These are phyloP conservation scores for Pelosia muscerda DNA, from an alignment of 2,888 invertebrate genomes.

Conservation along the genomic window DNA sequence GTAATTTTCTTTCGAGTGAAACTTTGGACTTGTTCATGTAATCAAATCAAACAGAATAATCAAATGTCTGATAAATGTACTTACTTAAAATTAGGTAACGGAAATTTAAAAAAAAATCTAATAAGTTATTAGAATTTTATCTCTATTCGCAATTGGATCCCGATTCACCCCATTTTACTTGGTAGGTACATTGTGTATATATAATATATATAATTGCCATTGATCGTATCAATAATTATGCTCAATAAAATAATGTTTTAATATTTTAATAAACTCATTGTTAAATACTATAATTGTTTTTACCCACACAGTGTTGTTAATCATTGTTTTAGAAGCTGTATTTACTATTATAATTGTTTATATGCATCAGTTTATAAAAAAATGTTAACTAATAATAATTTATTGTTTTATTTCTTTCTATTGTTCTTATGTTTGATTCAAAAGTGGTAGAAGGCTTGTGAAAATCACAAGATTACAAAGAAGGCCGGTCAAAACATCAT, in stretches of 20 bases:
- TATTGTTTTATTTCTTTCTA: not conserved
- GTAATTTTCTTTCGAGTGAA: too few species aligned
- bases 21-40: too few species aligned
- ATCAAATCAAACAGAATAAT: too few species aligned
- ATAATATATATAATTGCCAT: not conserved
- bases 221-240: not conserved
- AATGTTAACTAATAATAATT: constrained; percentile 20
- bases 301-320: constrained; percentile 16
- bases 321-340: constrained; percentile 37
- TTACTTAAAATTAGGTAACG: too few species aligned
- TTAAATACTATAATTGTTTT: not conserved
- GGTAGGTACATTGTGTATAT: not conserved
- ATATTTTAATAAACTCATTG: not conserved
- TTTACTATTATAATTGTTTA: constrained; percentile 1
- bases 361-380: constrained; percentile 35
- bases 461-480: too few species aligned
- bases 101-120: too few species aligned
- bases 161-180: too few species aligned
- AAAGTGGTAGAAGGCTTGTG: too few species aligned
- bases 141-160: too few species aligned
- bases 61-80: too few species aligned
- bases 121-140: too few species aligned
- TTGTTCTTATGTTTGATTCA: not conserved
- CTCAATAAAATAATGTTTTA: not conserved
- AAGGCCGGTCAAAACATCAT: too few species aligned